Base-by-base conservation (phyloP, 2,888 invertebrate genomes). In the Trichogramma evanescens region DNA sequence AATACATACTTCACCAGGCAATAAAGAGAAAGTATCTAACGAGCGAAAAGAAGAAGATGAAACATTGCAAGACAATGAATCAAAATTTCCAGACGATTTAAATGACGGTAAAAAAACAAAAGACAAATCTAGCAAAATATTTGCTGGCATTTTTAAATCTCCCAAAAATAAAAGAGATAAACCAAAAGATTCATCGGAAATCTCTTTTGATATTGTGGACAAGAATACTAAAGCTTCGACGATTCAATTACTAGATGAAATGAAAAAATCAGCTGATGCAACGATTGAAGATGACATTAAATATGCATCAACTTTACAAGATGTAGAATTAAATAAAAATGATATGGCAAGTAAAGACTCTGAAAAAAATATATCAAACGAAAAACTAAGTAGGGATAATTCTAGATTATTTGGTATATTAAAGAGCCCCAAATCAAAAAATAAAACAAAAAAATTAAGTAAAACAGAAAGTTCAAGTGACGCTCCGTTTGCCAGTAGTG, bases 41-140 rank as follows among this genome's bases (percentile, higher is more conserved):
- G 83, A 83, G 63, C 82, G 82, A 41, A 82, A 80, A 66, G 83
- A 83, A 69, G 73, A 82, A 42, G 83, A 83, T 8, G 82, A 83
- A 69, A 75, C 81, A 45, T 79, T 80, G 1, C 78, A 81, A 77
- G 80, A 46, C 76, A 77, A 52, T 79, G 0, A 78, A 41, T 4
- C 8, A 79, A 65, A 13, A 44, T 9, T 53, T 39, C 55, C 43
- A 9, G 58, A 41, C 4, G 53, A 54, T 45, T 77, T 80, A 62
- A 68, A 62, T 5, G 71, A 70, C 45, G 64, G 64, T 43, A 74
- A 70, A 51, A 74, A 72, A 51, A 57, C 65, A 0, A 77, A 76
- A 53, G 75, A 76, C 4, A 76, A 75, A 57, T 68, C 71, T 4
- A 67, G 70, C 1, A 70, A 72, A 4, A 70, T 75, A 56, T 73